Evolutionary conservation across 2,888 invertebrate species (phyloP), one percentile per base, ranked within the genome.

Genomic region (Agrotis clavis): DNA sequence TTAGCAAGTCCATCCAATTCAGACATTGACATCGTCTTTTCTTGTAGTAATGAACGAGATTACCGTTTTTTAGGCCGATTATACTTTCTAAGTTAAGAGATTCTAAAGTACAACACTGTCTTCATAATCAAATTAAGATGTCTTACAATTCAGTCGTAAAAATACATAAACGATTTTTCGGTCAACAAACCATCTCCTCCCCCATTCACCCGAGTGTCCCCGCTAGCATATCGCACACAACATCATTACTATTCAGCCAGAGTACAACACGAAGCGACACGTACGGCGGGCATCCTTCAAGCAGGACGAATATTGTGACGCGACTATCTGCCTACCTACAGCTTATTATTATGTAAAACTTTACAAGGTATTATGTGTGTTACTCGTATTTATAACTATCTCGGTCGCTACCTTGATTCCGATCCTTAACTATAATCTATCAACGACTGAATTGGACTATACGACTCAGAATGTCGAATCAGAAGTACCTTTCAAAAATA

Each of bases 271-370:
- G 80, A 79, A 86, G 86, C 86, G 88, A 85, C 90, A 90, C 91
- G 92, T 90, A 86, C 88, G 81, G 74, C 87, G 86, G 83, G 87
- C 89, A 91, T 91, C 91, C 90, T 90, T 92, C 90, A 91, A 84
- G 84, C 77, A 85, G 83, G 87, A 84, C 83, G 87, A 83, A 88
- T 86, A 87, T 87, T 86, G 87, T 83, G 87, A 83, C 81, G 79
- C 71, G 70, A 61, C 80, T 75, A 79, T 75, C 74, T 72, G 65
- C 81, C 77, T 81, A 76, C 77, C 72, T 73, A 66, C 79, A 18
- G 71, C 51, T 57, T 71, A 79, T 78, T 78, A 81, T 71, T 77
- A 81, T 81, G 73, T 84, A 30, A 60, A 71, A 74, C 79, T 57
- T 79, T 76, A 74, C 48, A 79, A 76, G 73, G 70, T 82, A 84